Conservation (phyloP, 2,888 invertebrate genomes). For the Ectemnius continuus region DNA sequence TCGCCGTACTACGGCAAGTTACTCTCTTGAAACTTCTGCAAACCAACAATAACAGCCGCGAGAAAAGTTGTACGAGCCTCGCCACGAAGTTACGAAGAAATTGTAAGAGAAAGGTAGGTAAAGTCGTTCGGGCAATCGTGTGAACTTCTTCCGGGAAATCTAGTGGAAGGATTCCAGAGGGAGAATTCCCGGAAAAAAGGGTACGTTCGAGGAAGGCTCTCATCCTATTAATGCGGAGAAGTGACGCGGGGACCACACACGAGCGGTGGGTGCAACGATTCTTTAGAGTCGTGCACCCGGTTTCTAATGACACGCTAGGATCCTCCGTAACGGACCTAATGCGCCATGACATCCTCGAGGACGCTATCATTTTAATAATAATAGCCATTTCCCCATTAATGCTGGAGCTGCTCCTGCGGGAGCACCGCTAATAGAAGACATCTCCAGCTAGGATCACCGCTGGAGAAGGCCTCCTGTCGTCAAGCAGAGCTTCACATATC, state of each 20-base stretch:
- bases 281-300: slow-evolving; percentile 44
- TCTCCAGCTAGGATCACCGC: slow-evolving; percentile 53
- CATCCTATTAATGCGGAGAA: slow-evolving; percentile 24
- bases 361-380: slow-evolving; percentile 66
- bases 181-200: too few species aligned
- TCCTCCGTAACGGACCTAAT: slow-evolving; percentile 58
- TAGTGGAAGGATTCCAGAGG: too few species aligned
- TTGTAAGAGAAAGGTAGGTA: too few species aligned
- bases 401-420: slow-evolving; percentile 19
- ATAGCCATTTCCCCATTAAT: slow-evolving; percentile 65
- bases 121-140: too few species aligned
- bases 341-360: slow-evolving; percentile 59
- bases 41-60: slow-evolving; percentile 21
- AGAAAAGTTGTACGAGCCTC: background rate
- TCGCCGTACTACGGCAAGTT: too few species aligned
- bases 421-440: slow-evolving; percentile 1
- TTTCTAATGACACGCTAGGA: slow-evolving; percentile 53
- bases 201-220: background rate
- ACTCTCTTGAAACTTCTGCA: background rate
- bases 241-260: slow-evolving; percentile 57
- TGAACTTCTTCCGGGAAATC: too few species aligned
- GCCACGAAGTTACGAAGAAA: too few species aligned
- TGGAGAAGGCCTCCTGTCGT: slow-evolving; percentile 24
- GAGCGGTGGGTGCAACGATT: slow-evolving; percentile 37
- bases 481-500: too few species aligned